These are phyloP conservation scores for Drosophila hydei DNA, from an alignment of 1,140 invertebrate genomes.

Conservation along the genomic window DNA sequence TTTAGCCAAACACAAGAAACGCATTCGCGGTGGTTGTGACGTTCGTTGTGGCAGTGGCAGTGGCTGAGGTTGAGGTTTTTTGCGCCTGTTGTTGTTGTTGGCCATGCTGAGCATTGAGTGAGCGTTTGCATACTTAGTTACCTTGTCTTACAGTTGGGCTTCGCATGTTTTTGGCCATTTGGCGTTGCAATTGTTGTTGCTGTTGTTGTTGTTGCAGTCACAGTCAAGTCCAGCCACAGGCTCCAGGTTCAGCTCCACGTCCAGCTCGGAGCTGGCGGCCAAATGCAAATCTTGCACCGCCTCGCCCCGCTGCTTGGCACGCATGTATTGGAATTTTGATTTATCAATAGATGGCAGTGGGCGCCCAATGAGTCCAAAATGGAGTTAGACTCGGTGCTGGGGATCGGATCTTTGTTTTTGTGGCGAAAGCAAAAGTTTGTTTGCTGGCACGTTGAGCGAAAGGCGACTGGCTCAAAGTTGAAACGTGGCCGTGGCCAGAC, in stretches of 20 bases:
- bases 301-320: constrained; percentile 47
- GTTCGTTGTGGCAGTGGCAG: constrained; percentile 15
- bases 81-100: constrained; percentile 14
- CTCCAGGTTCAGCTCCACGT: constrained; percentile 52
- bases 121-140: constrained; percentile 37
- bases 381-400: constrained; percentile 1
- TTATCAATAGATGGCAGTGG: constrained; percentile 72
- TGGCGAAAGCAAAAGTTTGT: constrained; percentile 76
- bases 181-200: constrained; percentile 26
- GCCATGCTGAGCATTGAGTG: constrained; percentile 38
- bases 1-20: constrained; percentile 72
- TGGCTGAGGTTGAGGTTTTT: constrained; percentile 17
- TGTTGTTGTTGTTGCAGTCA: constrained; percentile 24
- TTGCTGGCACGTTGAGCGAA: constrained; percentile 41
- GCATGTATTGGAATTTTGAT: constrained; percentile 81
- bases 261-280: constrained; percentile 50
- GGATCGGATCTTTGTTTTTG: constrained; percentile 22
- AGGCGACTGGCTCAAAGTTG: constrained; percentile 59
- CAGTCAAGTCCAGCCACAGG: constrained; percentile 37
- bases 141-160: constrained; percentile 38
- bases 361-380: constrained; percentile 35
- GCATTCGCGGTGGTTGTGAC: constrained; percentile 55
- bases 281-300: constrained; percentile 65
- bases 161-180: constrained; percentile 80
- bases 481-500: constrained; percentile 51